A percentile compares a stretch with the other conserved stretches of the same genome.
phyloP scores from a whole-genome alignment of 2,797 vertebrate species.

The Carcharodon carcharias region DNA sequence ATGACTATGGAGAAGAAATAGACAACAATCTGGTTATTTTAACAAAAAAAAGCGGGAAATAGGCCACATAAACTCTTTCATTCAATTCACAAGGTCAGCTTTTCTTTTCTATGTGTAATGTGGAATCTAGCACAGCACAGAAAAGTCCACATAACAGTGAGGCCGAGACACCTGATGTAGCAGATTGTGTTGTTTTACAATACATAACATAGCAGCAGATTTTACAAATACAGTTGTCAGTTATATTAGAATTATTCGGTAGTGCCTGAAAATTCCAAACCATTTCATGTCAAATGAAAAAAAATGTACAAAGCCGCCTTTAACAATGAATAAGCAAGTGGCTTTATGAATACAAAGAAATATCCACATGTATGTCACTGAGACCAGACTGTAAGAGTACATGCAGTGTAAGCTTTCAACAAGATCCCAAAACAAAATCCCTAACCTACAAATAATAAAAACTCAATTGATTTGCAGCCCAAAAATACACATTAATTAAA shows the following conservation, averaged over 20 bases:
- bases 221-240: constrained; percentile 21
- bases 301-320: background rate
- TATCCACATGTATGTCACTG: background rate
- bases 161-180: constrained; percentile 21
- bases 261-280: constrained; percentile 19
- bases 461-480: background rate
- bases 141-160: constrained; percentile 23
- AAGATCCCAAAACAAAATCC: background rate
- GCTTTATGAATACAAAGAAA: background rate
- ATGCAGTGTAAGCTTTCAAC: background rate
- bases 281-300: constrained; percentile 9
- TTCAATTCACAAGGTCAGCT: constrained; percentile 51
- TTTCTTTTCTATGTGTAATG: constrained; percentile 45
- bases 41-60: constrained; percentile 54
- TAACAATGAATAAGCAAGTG: background rate
- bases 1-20: constrained; percentile 65
- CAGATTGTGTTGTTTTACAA: constrained; percentile 19
- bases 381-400: background rate
- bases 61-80: constrained; percentile 56
- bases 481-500: constrained; percentile 4
- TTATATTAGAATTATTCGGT: background rate
- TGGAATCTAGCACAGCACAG: constrained; percentile 25
- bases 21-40: constrained; percentile 53
- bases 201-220: background rate
- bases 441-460: background rate